phyloP scores from a whole-genome alignment of 2,888 invertebrate species.

The Prosopocoilus inquinatus region DNA sequence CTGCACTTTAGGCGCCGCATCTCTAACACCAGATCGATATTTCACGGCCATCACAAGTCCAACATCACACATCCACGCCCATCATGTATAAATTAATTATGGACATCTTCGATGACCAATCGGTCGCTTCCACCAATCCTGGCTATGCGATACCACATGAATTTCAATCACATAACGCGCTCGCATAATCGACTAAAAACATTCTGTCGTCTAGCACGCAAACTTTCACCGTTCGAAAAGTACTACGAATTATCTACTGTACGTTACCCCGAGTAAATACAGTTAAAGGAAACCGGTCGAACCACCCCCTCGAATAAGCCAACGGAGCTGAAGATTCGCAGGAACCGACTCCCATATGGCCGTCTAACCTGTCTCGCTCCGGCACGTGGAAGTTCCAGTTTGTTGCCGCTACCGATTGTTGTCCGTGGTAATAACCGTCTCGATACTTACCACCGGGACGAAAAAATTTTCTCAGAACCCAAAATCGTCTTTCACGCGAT shows the following conservation, averaged over 20 bases:
- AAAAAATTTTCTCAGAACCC: too few relatives aligned
- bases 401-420: neutral
- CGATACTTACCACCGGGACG: too few relatives aligned
- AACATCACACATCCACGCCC: constrained; percentile 26
- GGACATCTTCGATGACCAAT: constrained; percentile 32
- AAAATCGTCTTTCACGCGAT: too few relatives aligned
- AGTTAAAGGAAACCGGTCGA: constrained; percentile 38
- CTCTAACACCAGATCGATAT: constrained; percentile 3
- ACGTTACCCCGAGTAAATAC: constrained; percentile 25
- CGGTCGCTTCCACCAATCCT: constrained; percentile 34
- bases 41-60: constrained; percentile 18
- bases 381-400: constrained; percentile 36
- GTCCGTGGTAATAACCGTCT: too few relatives aligned
- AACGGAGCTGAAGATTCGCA: constrained; percentile 26
- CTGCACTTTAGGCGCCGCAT: constrained; percentile 1
- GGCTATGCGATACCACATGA: constrained; percentile 31
- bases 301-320: constrained; percentile 35
- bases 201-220: neutral
- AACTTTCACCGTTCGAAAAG: constrained; percentile 3
- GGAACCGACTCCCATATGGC: constrained; percentile 38
- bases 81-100: constrained; percentile 30
- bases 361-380: constrained; percentile 43
- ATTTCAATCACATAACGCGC: constrained; percentile 32
- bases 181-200: neutral
- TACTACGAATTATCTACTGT: neutral